phyloP scores from a whole-genome alignment of 2,113 vertebrate species.

The Scytalopus superciliaris region DNA sequence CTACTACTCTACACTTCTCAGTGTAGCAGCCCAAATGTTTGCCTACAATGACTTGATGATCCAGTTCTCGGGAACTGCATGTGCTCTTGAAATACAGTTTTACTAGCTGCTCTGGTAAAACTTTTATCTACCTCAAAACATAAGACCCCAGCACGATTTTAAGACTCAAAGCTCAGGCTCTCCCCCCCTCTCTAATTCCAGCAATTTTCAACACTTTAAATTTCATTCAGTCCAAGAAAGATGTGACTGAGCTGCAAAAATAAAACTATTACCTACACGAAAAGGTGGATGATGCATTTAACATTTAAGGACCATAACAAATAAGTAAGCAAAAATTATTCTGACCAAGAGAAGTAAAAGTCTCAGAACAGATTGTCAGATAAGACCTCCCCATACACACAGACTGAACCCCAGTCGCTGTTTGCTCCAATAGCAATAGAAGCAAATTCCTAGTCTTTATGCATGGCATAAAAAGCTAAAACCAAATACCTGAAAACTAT shows the following conservation, averaged over 20 bases:
- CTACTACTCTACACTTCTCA: background rate
- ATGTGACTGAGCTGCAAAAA: background rate
- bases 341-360: background rate
- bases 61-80: background rate
- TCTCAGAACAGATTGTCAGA: background rate
- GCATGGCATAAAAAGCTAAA: background rate
- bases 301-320: background rate
- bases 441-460: background rate
- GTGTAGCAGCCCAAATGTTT: background rate
- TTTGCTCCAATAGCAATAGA: background rate
- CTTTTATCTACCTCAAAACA: background rate
- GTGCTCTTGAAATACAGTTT: background rate
- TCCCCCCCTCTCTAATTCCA: background rate
- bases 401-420: fast-evolving
- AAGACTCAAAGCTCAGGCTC: background rate
- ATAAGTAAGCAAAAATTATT: background rate
- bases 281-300: background rate
- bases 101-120: background rate
- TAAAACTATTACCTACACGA: background rate
- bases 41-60: background rate
- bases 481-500: background rate
- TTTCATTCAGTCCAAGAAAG: background rate
- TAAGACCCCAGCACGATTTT: background rate
- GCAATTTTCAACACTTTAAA: background rate
- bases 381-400: background rate